Evolutionary conservation across 2,888 invertebrate genomes (phyloP), one percentile per base, ranked within the genome.

Genomic region (Leucania comma): DNA sequence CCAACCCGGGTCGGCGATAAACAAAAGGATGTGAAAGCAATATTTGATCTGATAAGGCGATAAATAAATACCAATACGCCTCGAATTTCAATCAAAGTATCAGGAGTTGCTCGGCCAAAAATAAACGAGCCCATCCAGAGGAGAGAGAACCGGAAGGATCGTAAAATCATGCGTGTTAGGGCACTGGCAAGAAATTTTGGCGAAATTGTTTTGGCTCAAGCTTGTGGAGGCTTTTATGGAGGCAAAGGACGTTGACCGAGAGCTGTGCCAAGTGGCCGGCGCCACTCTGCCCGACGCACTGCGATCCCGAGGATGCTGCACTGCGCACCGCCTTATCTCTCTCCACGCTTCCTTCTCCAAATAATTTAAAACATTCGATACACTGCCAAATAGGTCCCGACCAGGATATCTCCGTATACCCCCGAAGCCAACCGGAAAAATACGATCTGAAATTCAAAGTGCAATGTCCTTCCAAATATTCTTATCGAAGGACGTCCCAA

Each of bases 201-300:
- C 90, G 90, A 94, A 96, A 96, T 95, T 95, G 95, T 95, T 95
- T 95, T 95, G 96, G 96, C 92, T 91, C 89, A 87, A 86, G 86
- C 88, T 88, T 91, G 90, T 88, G 89, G 89, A 95, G 95, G 94
- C 94, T 94, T 95, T 95, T 95, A 95, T 95, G 90, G 91, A 89
- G 89, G 85, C 88, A 82, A 90, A 90, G 95, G 91, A 95, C 94
- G 91, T 91, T 95, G 95, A 95, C 95, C 95, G 95, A 93, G 90
- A 85, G 89, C 89, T 84, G 87, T 95, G 96, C 96, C 96, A 96
- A 95, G 92, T 92, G 88, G 90, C 92, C 92, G 96, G 95, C 96
- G 96, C 96, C 95, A 86, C 87, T 90, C 89, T 91, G 93, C 82
- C 93, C 93, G 94, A 93, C 94, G 94, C 94, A 94, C 87, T 93